Base-by-base conservation (phyloP, 1,140 invertebrate genomes). In the Platorchestia sp. region DNA sequence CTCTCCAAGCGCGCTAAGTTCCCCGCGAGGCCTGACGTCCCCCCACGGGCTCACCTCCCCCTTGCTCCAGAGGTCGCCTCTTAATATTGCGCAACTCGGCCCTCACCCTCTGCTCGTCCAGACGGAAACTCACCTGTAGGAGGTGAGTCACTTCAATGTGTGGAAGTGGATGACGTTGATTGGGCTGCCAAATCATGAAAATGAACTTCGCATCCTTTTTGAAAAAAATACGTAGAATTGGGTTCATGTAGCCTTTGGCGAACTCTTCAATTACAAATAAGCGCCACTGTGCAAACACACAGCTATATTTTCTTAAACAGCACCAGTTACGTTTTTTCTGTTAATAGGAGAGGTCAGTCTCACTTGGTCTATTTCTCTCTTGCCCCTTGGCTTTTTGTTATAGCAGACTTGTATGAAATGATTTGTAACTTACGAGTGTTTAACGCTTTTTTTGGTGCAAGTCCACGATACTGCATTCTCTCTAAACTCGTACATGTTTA, bases 121-220 rank as follows among this genome's bases (percentile, higher is more conserved):
- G 45, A 45, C 91, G 45, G 91, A 93, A 45, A 93, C 91, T 44
- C 91, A 93, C 47, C 91, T 93, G 43, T 93, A 47, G 40, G n/a
- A 44, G 45, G 44, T 36, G 43, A 44, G 43, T 93, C 10, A 7
- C 44, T 40, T 45, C 3, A 27, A 14, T 43, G 27, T 43, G 43
- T 42, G 36, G 87, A 89, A 42, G 36, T 89, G 87, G 16, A 5
- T 41, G 10, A 89, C 36, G 43, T 89, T 89, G 10, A 0, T 10
- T 5, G 14, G 0, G 41, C 87, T 89, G 41, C 3, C 1, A 89
- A 41, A 43, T 89, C 41, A 89, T 89, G 10, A 44, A 41, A 89
- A 89, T 89, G 14, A 42, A 44, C 53, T 16, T 89, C 41, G 22
- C 41, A 89, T 5, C 36, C 27, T 75, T 3, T 42, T 89, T 5